Percentiles rank a stretch among this genome's conserved stretches.
These are phyloP conservation scores for Lysandra bellargus DNA, from an alignment of 2,888 invertebrate genomes.

Conservation along the genomic window DNA sequence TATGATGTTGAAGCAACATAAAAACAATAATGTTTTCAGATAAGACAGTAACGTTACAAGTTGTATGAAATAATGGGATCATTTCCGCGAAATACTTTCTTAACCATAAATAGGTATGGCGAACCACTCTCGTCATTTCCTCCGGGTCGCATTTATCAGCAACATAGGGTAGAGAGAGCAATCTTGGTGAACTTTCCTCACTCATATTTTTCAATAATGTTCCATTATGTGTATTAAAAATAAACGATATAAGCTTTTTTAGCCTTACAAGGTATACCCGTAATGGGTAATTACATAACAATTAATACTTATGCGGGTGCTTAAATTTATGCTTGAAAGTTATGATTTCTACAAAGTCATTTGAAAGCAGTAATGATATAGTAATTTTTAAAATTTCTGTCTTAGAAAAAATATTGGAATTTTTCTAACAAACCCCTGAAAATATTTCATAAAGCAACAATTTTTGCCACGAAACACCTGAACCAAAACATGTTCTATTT, in stretches of 20 bases:
- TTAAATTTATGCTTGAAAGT: too few relatives aligned
- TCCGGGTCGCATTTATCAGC: constrained; percentile 69
- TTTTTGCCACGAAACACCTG: too few relatives aligned
- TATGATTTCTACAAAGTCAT: too few relatives aligned
- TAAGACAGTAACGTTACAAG: not conserved
- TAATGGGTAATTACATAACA: too few relatives aligned
- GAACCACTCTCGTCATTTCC: constrained; percentile 74
- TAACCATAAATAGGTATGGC: constrained; percentile 34
- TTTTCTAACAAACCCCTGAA: too few relatives aligned
- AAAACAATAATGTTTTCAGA: not conserved
- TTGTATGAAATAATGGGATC: constrained; percentile 33
- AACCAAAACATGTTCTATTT: not conserved
- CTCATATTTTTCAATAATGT: constrained; percentile 52
- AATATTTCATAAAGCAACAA: too few relatives aligned
- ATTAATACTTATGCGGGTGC: too few relatives aligned
- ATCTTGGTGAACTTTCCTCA: constrained; percentile 62
- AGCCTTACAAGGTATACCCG: too few relatives aligned
- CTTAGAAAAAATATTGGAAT: too few relatives aligned
- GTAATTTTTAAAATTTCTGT: too few relatives aligned
- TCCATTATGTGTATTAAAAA: not conserved
- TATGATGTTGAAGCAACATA: not conserved
- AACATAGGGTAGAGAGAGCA: constrained; percentile 42
- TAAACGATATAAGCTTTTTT: not conserved
- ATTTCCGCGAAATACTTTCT: constrained; percentile 37
- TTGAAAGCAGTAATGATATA: too few relatives aligned